phyloP scores from a whole-genome alignment of 2,888 invertebrate genomes.

The Himalopsyche tibetana region DNA sequence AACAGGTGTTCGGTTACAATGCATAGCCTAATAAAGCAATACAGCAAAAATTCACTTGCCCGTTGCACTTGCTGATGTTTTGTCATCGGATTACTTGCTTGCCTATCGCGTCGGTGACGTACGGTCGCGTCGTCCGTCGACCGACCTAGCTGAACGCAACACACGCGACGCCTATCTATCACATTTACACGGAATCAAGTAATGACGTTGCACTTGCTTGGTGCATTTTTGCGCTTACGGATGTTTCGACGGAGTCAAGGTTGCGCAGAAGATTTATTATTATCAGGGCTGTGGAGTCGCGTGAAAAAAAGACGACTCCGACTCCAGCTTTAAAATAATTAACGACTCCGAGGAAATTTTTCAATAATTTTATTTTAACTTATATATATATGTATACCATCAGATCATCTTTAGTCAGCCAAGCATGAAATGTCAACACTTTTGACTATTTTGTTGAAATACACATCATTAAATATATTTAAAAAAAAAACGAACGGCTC shows the following conservation, averaged over 20 bases:
- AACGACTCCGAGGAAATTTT: too few relatives aligned
- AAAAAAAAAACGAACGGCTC: too few relatives aligned
- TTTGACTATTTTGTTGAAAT: too few relatives aligned
- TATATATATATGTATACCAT: too few relatives aligned
- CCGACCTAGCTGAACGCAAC: too few relatives aligned
- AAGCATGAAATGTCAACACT: too few relatives aligned
- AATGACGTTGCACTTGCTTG: not conserved
- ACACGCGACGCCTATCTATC: not conserved
- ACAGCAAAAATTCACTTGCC: conserved; percentile 36
- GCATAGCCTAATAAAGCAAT: conserved; percentile 6
- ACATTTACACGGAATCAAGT: not conserved
- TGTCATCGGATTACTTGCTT: not conserved
- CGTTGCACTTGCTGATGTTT: conserved; percentile 5
- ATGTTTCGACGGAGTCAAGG: not conserved
- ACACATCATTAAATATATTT: too few relatives aligned
- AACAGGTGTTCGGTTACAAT: conserved; percentile 29
- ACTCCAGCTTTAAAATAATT: too few relatives aligned
- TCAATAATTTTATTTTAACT: too few relatives aligned
- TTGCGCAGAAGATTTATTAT: not conserved
- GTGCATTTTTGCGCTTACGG: not conserved
- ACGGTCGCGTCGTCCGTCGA: not conserved
- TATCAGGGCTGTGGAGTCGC: too few relatives aligned
- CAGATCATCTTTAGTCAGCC: too few relatives aligned
- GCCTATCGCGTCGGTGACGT: not conserved
- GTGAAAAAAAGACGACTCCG: too few relatives aligned